Conservation (phyloP, 1,140 invertebrate genomes). For the Scaptomyza hsui region DNA sequence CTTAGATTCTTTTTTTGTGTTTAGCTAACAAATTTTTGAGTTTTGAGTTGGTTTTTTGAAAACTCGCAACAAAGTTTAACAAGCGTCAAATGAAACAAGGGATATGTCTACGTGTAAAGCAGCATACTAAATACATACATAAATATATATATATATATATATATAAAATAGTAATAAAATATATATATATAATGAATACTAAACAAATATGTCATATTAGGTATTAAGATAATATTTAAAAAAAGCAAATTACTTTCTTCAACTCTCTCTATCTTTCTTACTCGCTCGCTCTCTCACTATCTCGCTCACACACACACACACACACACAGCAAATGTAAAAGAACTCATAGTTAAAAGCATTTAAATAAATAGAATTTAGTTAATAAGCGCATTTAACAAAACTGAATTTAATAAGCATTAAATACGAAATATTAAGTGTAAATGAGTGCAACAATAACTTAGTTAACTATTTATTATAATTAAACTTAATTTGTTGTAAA, state of each 20-base stretch:
- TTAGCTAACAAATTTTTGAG: conserved; percentile 19
- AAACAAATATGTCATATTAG: conserved; percentile 24
- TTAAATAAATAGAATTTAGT: conserved; percentile 53
- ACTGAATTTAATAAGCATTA: conserved; percentile 44
- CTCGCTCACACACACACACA: conserved; percentile 2
- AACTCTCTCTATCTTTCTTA: conserved; percentile 5
- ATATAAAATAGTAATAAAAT: conserved; percentile 42
- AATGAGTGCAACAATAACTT: conserved; percentile 38
- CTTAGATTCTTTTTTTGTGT: conserved; percentile 5
- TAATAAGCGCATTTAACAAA: conserved; percentile 45
- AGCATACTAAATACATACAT: conserved; percentile 54
- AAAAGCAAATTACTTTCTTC: conserved; percentile 20
- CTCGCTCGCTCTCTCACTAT: conserved; percentile 4
- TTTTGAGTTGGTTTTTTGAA: conserved; percentile 26
- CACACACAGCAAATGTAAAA: conserved; percentile 2
- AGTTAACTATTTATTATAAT: conserved; percentile 35
- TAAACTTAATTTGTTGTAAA: not conserved
- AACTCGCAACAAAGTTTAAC: conserved; percentile 79
- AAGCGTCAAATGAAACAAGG: conserved; percentile 84
- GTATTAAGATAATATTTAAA: conserved; percentile 14
- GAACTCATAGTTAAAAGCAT: conserved; percentile 67
- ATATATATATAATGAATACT: conserved; percentile 49
- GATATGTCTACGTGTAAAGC: conserved; percentile 79
- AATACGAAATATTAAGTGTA: conserved; percentile 11
- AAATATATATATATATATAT: conserved; percentile 47